Percentiles rank a stretch among this genome's conserved stretches.
These are phyloP conservation scores for Hirtodrosophila duncani DNA, from an alignment of 2,888 invertebrate genomes.

Conservation along the genomic window DNA sequence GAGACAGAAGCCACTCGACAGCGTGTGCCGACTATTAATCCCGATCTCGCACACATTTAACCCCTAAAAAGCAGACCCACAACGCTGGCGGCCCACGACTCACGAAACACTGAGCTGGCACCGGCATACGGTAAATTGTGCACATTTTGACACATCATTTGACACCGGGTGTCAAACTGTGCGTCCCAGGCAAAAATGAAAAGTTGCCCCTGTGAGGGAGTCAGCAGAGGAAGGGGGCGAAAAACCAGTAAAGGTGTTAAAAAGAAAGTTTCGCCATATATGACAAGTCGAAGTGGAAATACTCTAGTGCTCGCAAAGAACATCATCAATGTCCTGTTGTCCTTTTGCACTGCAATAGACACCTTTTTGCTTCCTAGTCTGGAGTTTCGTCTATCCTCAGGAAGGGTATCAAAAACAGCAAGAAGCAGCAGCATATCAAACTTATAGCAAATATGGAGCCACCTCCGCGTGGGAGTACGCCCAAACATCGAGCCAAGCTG, in stretches of 20 bases:
- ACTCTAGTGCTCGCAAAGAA: no score
- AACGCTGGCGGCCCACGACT: neutral
- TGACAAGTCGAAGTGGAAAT: no score
- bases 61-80: constrained; percentile 12
- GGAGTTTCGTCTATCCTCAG: no score
- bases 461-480: constrained; percentile 7
- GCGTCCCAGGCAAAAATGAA: constrained; percentile 58
- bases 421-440: constrained; percentile 16
- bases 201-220: constrained; percentile 37
- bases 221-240: no score
- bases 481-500: no score
- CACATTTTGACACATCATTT: constrained; percentile 75
- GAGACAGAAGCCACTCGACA: constrained; percentile 20
- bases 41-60: constrained; percentile 62
- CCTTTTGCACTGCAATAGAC: no score
- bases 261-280: neutral
- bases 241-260: no score
- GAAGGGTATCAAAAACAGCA: constrained; percentile 22
- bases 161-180: constrained; percentile 67
- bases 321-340: no score
- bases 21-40: constrained; percentile 59
- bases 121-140: constrained; percentile 63
- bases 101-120: constrained; percentile 10
- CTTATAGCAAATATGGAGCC: constrained; percentile 47
- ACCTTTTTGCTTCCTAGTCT: neutral